Base-by-base conservation (phyloP, 2,797 vertebrate genomes). In the Eidolon dupreanum region DNA sequence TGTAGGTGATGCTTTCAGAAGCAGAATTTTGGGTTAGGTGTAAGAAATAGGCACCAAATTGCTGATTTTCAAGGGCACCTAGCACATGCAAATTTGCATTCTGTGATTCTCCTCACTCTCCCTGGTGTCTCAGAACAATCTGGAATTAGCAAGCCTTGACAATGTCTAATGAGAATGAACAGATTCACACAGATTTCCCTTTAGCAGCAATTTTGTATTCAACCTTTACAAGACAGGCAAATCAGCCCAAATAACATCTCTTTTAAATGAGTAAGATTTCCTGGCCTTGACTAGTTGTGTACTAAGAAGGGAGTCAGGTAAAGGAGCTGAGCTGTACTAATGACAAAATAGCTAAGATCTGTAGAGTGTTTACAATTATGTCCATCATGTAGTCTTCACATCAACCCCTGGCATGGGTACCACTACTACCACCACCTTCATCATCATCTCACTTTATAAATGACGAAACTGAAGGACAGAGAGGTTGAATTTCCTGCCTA, bases 141-240 rank as follows among this genome's bases (percentile, higher is more conserved):
- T 95, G 71, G 92, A 95, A 95, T 96, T 96, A 97, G 87, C 95
- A 95, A 94, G 70, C 36, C 94, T 95, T 96, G 73, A 93, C 95
- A 90, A 71, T 15, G 16, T 26, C 66, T 96, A 93, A 97, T 97
- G 87, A 97, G 82, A 88, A 93, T 74, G 51, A 98, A 92, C 96
- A 97, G 93, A 92, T 26, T 96, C 63, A 93, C 19, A 93, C 31
- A 94, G 66, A 83, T 93, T 75, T 41, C 38, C 63, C n/a, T 86
- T 95, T 85, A 38, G 65, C 57, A 63, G 59, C 36, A 8, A 68
- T 68, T 93, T 68, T 93, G 77, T 28, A 96, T 94, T 74, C 77
- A 95, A 61, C 77, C 77, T 95, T 97, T 96, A 92, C 33, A 78
- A 90, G 63, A 59, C 77, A 94, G 53, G 36, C 41, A 85, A 66